Conservation (phyloP, 1,140 invertebrate species). For the Carposina sasakii region DNA sequence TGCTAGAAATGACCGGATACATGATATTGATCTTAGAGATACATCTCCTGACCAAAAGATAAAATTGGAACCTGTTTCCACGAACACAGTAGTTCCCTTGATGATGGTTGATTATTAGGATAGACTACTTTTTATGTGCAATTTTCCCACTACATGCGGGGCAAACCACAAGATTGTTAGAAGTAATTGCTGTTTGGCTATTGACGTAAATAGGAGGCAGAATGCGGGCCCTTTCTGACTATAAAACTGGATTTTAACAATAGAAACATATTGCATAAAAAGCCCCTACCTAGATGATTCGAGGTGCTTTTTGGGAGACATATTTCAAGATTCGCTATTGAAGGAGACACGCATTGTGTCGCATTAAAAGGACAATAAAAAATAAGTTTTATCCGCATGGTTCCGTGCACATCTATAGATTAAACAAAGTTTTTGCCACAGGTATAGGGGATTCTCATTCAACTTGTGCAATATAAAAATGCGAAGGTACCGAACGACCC, state of each 20-base stretch:
- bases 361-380: constrained; percentile 53
- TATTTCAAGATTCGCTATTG: constrained; percentile 57
- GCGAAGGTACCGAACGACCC: constrained; percentile 46
- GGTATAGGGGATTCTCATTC: constrained; percentile 46
- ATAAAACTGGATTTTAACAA: constrained; percentile 24
- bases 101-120: constrained; percentile 55
- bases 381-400: constrained; percentile 53
- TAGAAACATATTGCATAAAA: constrained; percentile 31
- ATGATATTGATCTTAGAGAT: constrained; percentile 36
- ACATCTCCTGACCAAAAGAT: constrained; percentile 29
- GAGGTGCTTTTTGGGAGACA: constrained; percentile 38
- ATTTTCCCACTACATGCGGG: constrained; percentile 58
- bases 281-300: constrained; percentile 25
- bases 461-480: constrained; percentile 64
- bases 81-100: constrained; percentile 36
- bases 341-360: constrained; percentile 51
- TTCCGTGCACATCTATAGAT: constrained; percentile 61
- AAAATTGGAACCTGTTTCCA: constrained; percentile 45
- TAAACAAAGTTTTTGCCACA: constrained; percentile 55
- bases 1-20: constrained; percentile 48
- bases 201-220: constrained; percentile 37
- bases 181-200: constrained; percentile 53
- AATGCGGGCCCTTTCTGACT: constrained; percentile 49
- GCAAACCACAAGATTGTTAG: constrained; percentile 60
- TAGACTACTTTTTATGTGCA: constrained; percentile 55